Base-by-base conservation (phyloP, 2,888 invertebrate genomes). In the Polia nebulosa region DNA sequence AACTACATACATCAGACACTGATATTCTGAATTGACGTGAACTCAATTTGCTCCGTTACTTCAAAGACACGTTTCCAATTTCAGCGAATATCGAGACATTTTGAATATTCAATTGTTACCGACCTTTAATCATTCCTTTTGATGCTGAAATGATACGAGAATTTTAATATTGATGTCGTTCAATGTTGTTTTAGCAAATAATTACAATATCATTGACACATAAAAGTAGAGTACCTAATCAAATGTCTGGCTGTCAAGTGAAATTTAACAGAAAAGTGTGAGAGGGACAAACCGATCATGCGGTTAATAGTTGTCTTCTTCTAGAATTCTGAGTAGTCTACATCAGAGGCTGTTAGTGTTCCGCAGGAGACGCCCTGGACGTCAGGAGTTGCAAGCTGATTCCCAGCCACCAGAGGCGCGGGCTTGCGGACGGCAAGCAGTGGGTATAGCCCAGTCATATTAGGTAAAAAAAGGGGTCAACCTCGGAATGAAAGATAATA, bases 61-160 rank as follows among this genome's bases (percentile, higher is more conserved):
- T 75, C 76, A 60, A 66, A 75, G 59, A 34, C 66, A 78, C 49
- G 41, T 53, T 63, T 65, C 29, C 52, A 72, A 73, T 68, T 27
- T 15, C 68, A 58, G 41, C 51, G 55, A 59, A 60, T 56, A 65
- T 44, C 22, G 41, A 44, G 22, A 53, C 36, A 56, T 68, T 63
- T 65, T 57, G 47, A 39, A 60, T 34, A 25, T 75, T 47, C 39
- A 47, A 61, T 68, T 58, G 57, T 51, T 49, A n/a, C 1, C 7
- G 32, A 32, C 36, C 9, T 51, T 56, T 8, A 45, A 45, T 57
- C 2, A 70, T 59, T 53, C 1, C 36, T 53, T 65, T 58, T 69
- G 49, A 56, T 51, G 20, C 6, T 1, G 51, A 61, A 36, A 25
- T 13, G 13, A 29, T 59, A 55, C 22, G 34, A 39, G 22, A 49